Evolutionary conservation across 2,797 vertebrate species (phyloP).

Genomic region (Onychomys leucogaster): DNA sequence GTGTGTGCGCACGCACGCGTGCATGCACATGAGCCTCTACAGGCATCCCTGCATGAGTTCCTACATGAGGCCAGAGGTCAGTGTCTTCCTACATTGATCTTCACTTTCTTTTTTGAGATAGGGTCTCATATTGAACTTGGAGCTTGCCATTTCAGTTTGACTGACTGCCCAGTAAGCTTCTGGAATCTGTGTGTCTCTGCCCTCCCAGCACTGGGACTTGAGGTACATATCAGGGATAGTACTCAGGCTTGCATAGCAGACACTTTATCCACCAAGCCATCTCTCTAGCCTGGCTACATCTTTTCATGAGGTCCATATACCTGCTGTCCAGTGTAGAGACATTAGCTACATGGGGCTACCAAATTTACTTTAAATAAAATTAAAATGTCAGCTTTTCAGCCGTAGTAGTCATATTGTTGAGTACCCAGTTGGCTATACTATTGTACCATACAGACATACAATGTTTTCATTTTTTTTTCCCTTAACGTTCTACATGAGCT

Average conservation of each 20-base stretch:
- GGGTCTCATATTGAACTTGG: background rate
- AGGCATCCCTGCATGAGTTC: background rate
- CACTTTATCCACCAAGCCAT: background rate
- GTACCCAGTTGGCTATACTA: background rate
- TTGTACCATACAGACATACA: background rate
- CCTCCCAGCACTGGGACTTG: too few species aligned
- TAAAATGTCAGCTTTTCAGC: conserved; percentile 34
- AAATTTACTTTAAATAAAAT: background rate
- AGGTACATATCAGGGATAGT: too few species aligned
- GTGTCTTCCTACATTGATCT: background rate
- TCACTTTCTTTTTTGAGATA: background rate
- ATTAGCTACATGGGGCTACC: background rate
- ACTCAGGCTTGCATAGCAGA: background rate
- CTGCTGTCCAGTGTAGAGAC: background rate
- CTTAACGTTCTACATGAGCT: background rate
- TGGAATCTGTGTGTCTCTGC: background rate
- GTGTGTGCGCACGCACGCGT: too few species aligned
- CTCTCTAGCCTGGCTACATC: background rate
- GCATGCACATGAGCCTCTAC: background rate
- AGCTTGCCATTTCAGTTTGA: background rate
- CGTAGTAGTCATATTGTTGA: background rate
- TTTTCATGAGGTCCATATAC: background rate
- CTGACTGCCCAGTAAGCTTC: background rate
- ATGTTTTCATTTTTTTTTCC: background rate
- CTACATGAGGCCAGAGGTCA: background rate